These are phyloP conservation scores for Nicator chloris DNA, from an alignment of 2,113 vertebrate genomes.

Conservation along the genomic window DNA sequence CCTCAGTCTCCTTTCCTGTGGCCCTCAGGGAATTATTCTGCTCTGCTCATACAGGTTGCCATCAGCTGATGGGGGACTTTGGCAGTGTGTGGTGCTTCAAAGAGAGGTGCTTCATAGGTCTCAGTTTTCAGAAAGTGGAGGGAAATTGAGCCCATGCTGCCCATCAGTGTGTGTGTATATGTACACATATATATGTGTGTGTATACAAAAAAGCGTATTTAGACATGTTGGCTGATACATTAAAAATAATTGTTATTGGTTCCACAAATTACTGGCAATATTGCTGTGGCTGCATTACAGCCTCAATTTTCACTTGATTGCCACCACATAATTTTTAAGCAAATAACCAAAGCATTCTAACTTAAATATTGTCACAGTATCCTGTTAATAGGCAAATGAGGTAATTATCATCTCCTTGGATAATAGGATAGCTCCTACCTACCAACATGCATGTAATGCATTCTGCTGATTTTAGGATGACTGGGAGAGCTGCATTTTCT, in stretches of 20 bases:
- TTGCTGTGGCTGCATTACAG: conserved; percentile 6
- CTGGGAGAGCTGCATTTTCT: not conserved
- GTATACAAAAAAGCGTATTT: not conserved
- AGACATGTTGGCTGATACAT: not conserved
- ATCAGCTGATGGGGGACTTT: not conserved
- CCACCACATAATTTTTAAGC: conserved; percentile 51
- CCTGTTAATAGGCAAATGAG: conserved; percentile 50
- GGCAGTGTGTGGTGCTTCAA: not conserved
- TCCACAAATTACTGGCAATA: not conserved
- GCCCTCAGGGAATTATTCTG: not conserved
- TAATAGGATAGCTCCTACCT: conserved; percentile 33
- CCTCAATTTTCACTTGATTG: conserved; percentile 55
- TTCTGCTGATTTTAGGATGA: not conserved
- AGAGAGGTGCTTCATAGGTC: not conserved
- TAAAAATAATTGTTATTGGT: conserved; percentile 14
- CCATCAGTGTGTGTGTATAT: not conserved
- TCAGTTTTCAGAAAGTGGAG: not conserved
- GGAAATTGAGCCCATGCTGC: not conserved
- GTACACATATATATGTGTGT: not conserved
- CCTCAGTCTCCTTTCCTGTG: not conserved
- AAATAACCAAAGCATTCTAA: conserved; percentile 46
- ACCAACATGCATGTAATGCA: not conserved
- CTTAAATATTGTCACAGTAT: conserved; percentile 57
- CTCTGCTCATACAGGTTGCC: not conserved
- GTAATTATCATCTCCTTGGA: conserved; percentile 54